These are phyloP conservation scores for Clitarchus hookeri DNA, from an alignment of 2,888 invertebrate species.

Conservation along the genomic window DNA sequence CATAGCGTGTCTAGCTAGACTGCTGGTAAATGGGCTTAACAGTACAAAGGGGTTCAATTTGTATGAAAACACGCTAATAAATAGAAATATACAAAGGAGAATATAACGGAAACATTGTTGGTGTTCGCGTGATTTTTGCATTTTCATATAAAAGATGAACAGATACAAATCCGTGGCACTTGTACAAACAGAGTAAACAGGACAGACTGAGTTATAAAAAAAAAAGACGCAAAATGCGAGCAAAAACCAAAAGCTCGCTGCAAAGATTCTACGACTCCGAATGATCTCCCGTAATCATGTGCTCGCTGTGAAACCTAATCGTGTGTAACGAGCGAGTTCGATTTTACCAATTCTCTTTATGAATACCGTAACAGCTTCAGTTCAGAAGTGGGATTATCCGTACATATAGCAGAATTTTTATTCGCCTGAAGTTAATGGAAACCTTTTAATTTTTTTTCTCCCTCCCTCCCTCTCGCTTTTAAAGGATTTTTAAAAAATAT, in stretches of 20 bases:
- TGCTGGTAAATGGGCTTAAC: too few species aligned
- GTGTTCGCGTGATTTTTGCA: too few species aligned
- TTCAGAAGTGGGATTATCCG: neutral
- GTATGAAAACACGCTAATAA: too few species aligned
- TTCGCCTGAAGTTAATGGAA: neutral
- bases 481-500: neutral
- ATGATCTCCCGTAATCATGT: neutral
- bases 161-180: too few species aligned
- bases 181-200: too few species aligned
- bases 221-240: too few species aligned
- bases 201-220: too few species aligned
- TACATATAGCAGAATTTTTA: neutral
- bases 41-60: too few species aligned
- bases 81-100: too few species aligned
- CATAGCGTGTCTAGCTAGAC: too few species aligned
- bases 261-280: neutral
- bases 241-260: neutral
- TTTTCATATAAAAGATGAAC: too few species aligned
- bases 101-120: too few species aligned
- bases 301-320: neutral
- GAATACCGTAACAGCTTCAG: slow-evolving; percentile 6
- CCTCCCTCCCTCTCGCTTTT: neutral
- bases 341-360: slow-evolving; percentile 14
- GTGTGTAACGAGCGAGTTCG: neutral
- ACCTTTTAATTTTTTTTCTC: neutral